Evolutionary conservation across 2,113 vertebrate species (phyloP), one percentile per base, ranked within the genome.

Genomic region (Cynoglossus semilaevis): DNA sequence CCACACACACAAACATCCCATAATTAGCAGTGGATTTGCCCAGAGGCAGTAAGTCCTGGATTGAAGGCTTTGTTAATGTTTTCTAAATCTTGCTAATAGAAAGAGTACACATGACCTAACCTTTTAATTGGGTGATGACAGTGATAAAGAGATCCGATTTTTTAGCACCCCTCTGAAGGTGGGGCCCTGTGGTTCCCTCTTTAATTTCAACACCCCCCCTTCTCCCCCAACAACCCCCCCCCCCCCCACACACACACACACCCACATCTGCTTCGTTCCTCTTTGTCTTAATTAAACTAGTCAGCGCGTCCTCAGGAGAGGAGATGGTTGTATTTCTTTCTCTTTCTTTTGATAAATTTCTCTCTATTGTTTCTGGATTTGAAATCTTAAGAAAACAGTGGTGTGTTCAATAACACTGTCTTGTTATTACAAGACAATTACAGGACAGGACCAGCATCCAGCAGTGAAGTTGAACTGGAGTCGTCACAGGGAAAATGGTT

Each of bases 91-190:
- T 22, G 44, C 80, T 88, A 89, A 89, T 84, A 82, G 86, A 75
- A 79, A 86, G 85, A 82, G 80, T 78, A 88, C 87, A 88, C 88
- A 88, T 9, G 64, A 77, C 65, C 79, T 90, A 90, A 90, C 86
- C 88, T 89, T 87, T 85, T 89, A 89, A 90, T 90, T 87, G 84
- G 86, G 86, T 83, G 85, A 77, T 82, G 86, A 87, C 22, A 76
- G 77, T 83, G 84, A 86, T 79, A 76, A 81, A 89, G 70, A 73
- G 80, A 86, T 84, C 22, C 3, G 22, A 6, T 29, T 73, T 63
- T 65, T 66, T 47, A 59, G 67, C 57, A 15, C 64, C n/a, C 62
- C 51, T 1, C 58, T 38, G 37, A 29, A 29, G 51, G 67, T 52
- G 53, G 62, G 79, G 77, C 51, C 67, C 48, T 58, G 58, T 63